Evolutionary conservation across 2,797 vertebrate species (phyloP), one percentile per base, ranked within the genome.

Genomic region (Sardinella longiceps): DNA sequence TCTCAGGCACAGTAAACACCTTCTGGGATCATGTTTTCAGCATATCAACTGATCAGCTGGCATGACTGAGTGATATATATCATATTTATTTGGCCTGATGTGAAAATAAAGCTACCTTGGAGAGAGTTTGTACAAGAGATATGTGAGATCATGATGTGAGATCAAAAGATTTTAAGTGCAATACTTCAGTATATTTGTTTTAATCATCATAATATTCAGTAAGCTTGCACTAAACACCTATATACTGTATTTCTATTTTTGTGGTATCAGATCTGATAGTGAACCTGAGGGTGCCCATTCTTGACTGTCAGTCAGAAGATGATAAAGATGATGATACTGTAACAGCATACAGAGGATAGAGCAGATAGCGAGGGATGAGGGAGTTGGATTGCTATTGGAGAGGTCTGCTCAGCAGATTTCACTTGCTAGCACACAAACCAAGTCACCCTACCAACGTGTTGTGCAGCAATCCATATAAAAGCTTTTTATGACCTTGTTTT

Each of bases 401-500:
- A 56, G 53, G 28, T 14, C 63, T 33, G 15, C 28, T 18, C 11
- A 70, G 63, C 12, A 33, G 30, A 70, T 33, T 28, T 70, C 5
- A 10, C 56, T 25, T 6, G 56, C 25, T 5, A 60, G 7, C 9
- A 30, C 63, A 15, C 63, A 33, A 30, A 37, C 82, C 82, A 84
- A 85, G 56, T 86, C 86, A 82, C 15, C 48, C 20, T 83, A n/a
- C 48, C n/a, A 80, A 10, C 30, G 14, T 81, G 23, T 25, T 66
- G 80, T 82, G 83, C 39, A 81, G 82, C 80, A 83, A 74, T 81
- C 82, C 48, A 15, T 70, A 15, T 70, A 53, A 86, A 87, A 87
- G 30, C 33, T 48, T 39, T 83, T 88, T 84, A 81, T 50, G 58
- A 63, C 63, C 63, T 51, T 83, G 18, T 83, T 86, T 84, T 87